A percentile compares a stretch with the other conserved stretches of the same genome.
These are phyloP conservation scores for Diadophis punctatus DNA, from an alignment of 2,113 vertebrate genomes.

Conservation along the genomic window DNA sequence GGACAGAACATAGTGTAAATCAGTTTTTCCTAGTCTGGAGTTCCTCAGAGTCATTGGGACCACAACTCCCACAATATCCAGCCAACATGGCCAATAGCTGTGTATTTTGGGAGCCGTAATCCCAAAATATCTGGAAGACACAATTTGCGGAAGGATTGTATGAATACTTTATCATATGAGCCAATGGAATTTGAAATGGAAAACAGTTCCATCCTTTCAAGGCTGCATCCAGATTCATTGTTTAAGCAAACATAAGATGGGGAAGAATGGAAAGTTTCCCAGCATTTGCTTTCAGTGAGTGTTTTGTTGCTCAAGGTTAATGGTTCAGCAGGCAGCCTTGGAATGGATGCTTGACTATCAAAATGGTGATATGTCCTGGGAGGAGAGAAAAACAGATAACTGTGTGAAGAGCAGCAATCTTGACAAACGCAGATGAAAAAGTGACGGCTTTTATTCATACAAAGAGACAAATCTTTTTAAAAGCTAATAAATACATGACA, in stretches of 20 bases:
- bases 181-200: neutral
- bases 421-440: slow-evolving; percentile 46
- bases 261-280: neutral
- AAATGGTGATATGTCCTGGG: slow-evolving; percentile 25
- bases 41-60: neutral
- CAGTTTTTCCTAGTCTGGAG: neutral
- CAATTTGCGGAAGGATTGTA: neutral
- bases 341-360: slow-evolving; percentile 25
- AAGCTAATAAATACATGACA: slow-evolving; percentile 45
- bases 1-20: too few species aligned
- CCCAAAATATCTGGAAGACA: neutral
- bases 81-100: neutral
- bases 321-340: neutral
- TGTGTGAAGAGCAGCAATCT: slow-evolving; percentile 9
- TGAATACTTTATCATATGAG: neutral
- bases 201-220: neutral
- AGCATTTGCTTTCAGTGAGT: neutral
- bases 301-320: slow-evolving; percentile 22
- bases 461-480: slow-evolving; percentile 35
- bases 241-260: slow-evolving; percentile 4
- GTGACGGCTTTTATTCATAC: slow-evolving; percentile 14
- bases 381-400: neutral
- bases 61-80: neutral
- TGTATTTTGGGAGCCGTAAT: neutral
- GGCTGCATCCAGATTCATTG: neutral